Evolutionary conservation across 2,113 vertebrate genomes (phyloP), one percentile per base, ranked within the genome.

Genomic region (Patagioenas fasciata): DNA sequence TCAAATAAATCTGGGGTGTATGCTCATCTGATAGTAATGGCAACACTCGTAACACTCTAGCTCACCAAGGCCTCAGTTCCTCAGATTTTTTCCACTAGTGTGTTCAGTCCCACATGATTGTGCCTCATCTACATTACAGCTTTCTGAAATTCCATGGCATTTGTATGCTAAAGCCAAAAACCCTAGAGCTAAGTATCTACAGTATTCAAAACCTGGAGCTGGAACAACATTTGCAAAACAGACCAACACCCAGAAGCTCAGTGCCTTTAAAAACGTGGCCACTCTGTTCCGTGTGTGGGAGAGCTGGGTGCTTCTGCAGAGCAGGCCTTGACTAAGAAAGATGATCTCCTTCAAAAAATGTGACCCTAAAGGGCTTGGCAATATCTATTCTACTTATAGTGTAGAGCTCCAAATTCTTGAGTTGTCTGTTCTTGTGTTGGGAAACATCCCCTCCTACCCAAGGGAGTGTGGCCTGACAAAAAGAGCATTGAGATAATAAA

Each of bases 401-500:
- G 2, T 28, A 77, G 56, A 91, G 62, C 62, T 88, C 62, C 70
- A 64, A 73, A 95, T 93, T 93, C 90, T 90, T 91, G 66, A 88
- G 79, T 69, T 75, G 81, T 75, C 88, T 94, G 85, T 89, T 94
- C 84, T 66, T 89, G 54, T 44, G 81, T 85, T 88, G 78, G 57
- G 62, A 89, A 84, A 67, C 50, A 79, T 61, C 70, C 90, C 38
- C 70, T 96, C 70, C 71, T 91, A 82, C 81, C 88, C 92, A 82
- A 95, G 92, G 88, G 85, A 96, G 74, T 0, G 3, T 89, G 74
- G 71, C 71, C 92, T 89, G 74, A 95, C 92, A 88, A 75, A 94
- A 97, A 93, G 57, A 87, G 66, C 81, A 94, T 87, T 91, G 90
- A 96, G 71, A 88, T 89, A 72, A 94, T 69, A 77, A 85, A 95